Evolutionary conservation across 2,113 vertebrate genomes (phyloP), one percentile per base, ranked within the genome.

Genomic region (Salvelinus sp.): DNA sequence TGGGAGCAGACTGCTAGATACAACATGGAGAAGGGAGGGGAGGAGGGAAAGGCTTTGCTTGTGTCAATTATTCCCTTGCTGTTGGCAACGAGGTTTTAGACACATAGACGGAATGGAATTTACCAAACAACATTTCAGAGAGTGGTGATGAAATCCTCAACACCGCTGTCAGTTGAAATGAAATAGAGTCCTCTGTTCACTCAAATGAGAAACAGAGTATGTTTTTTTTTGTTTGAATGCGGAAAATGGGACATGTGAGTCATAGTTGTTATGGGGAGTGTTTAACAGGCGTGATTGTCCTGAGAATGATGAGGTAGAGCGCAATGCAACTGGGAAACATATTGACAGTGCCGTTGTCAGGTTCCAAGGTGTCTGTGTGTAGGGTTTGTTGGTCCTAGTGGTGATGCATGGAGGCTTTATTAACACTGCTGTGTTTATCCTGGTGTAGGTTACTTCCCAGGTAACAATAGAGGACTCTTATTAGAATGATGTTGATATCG

Each of bases 81-180:
- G 23, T 25, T 16, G 22, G 63, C 25, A 28, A n/a, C 18, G 25
- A 72, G 65, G 70, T 80, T 73, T 80, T 27, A 73, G 20, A 74
- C 3, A 16, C 71, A 70, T 13, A 16, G 73, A 30, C 14, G 16
- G 30, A 28, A 38, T 38, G 30, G 66, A 38, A 38, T 38, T 2
- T 20, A 20, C 28, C 58, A 4, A 9, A 23, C 50, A 62, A 23
- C 58, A n/a, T 14, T 3, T 60, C 7, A 60, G 20, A n/a, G 58
- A 2, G n/a, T 22, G 14, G 14, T 60, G 58, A n/a, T 62, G 58
- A 62, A 62, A 62, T 23, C n/a, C n/a, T 20, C 4, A 62, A 10
- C 58, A 62, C 58, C 58, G 4, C 58, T 62, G 20, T 22, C 58
- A 62, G 58, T n/a, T n/a, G 12, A 62, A 62, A 62, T 62, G 1